Percentiles rank a stretch among this genome's conserved stretches.
phyloP scores from a whole-genome alignment of 2,888 invertebrate species.

The Chrysotoxum bicinctum region DNA sequence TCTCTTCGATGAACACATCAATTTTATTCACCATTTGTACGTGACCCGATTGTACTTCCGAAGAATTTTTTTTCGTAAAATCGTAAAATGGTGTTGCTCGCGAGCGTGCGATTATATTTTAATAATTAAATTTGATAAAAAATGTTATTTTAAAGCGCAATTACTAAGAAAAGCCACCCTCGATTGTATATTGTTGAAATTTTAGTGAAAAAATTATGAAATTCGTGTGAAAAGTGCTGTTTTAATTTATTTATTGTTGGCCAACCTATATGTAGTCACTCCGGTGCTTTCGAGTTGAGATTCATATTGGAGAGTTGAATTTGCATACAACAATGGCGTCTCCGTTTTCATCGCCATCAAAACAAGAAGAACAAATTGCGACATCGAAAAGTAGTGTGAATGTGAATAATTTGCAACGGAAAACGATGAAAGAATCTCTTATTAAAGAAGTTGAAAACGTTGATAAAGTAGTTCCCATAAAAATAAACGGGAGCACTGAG shows the following conservation, averaged over 20 bases:
- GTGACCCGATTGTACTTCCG: conserved; percentile 72
- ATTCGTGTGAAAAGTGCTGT: conserved; percentile 65
- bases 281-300: conserved; percentile 64
- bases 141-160: conserved; percentile 62
- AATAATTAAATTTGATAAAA: conserved; percentile 43
- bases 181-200: conserved; percentile 42
- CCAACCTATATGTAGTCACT: conserved; percentile 68
- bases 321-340: conserved; percentile 73
- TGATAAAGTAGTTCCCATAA: neutral
- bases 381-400: conserved; percentile 51
- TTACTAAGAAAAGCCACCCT: conserved; percentile 21
- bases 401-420: conserved; percentile 38
- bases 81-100: conserved; percentile 72
- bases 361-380: conserved; percentile 69
- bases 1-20: conserved; percentile 17
- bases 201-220: conserved; percentile 47
- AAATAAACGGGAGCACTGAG: conserved; percentile 57
- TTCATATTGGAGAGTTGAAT: conserved; percentile 57
- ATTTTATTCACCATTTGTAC: conserved; percentile 66
- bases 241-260: conserved; percentile 69
- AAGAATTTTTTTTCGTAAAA: conserved; percentile 65
- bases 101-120: conserved; percentile 66
- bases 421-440: conserved; percentile 47
- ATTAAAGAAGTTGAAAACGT: conserved; percentile 39
- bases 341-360: conserved; percentile 67